phyloP scores from a whole-genome alignment of 2,888 invertebrate species.

The Thumatha senex region DNA sequence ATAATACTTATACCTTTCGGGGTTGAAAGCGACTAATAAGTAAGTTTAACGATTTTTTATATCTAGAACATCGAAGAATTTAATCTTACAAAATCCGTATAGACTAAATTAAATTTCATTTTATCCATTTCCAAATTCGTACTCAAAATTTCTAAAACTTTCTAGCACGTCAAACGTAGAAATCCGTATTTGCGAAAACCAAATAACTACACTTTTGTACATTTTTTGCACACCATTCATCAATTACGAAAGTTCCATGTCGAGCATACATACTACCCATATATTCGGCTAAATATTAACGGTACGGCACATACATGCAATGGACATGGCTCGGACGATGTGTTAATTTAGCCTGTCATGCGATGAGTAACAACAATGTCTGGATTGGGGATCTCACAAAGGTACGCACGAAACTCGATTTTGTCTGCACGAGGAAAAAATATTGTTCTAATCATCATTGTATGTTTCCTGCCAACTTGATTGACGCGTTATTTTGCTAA shows the following conservation, averaged over 20 bases:
- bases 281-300: conserved; percentile 8
- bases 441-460: conserved; percentile 29
- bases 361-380: conserved; percentile 66
- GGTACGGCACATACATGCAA: conserved; percentile 15
- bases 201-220: not conserved
- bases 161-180: too few species aligned
- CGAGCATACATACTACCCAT: conserved; percentile 19
- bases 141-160: too few species aligned
- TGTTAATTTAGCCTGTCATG: conserved; percentile 80
- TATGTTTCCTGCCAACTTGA: conserved; percentile 22
- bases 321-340: conserved; percentile 54
- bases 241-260: conserved; percentile 41
- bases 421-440: conserved; percentile 37
- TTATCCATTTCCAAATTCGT: too few species aligned
- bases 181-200: too few species aligned
- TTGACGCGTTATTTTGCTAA: conserved; percentile 21
- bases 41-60: too few species aligned
- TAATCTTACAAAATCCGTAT: too few species aligned
- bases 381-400: conserved; percentile 46
- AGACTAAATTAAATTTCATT: too few species aligned
- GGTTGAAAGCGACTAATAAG: too few species aligned
- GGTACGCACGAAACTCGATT: conserved; percentile 45
- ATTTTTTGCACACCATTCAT: conserved; percentile 7
- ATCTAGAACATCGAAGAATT: too few species aligned
- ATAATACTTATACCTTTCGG: too few species aligned